Percentiles rank a stretch among this genome's conserved stretches.
These are phyloP conservation scores for Drosophila nasuta DNA, from an alignment of 1,140 invertebrate genomes.

Conservation along the genomic window DNA sequence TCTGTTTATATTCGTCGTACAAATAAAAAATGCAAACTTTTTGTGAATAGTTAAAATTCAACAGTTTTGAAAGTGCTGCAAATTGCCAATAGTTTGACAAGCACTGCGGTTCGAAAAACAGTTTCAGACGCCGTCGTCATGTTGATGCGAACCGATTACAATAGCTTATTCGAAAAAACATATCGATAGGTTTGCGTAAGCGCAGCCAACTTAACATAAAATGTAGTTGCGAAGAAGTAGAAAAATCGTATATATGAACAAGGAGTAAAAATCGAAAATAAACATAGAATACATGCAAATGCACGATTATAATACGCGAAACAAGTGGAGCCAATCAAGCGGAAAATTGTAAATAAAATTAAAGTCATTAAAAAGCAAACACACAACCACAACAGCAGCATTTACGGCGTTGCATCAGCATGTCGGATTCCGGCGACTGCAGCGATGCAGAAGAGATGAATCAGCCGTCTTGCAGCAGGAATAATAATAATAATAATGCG, in stretches of 20 bases:
- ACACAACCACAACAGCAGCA: constrained; percentile 34
- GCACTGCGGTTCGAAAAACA: constrained; percentile 23
- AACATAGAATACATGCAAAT: constrained; percentile 40
- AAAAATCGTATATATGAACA: constrained; percentile 56
- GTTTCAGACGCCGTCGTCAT: constrained; percentile 30
- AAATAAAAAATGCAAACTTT: background rate
- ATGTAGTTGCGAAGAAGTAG: constrained; percentile 54
- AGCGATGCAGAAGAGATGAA: constrained; percentile 57
- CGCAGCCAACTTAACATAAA: constrained; percentile 53
- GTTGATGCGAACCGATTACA: constrained; percentile 24
- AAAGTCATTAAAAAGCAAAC: constrained; percentile 12
- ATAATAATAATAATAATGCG: constrained; percentile 25
- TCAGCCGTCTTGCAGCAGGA: constrained; percentile 67
- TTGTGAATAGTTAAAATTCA: background rate
- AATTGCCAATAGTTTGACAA: constrained; percentile 6
- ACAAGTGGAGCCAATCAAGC: constrained; percentile 3
- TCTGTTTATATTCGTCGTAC: background rate
- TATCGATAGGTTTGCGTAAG: constrained; percentile 51
- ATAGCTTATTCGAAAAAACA: constrained; percentile 30
- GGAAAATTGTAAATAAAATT: constrained; percentile 20
- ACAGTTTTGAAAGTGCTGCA: constrained; percentile 15
- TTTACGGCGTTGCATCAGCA: constrained; percentile 73
- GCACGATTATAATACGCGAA: background rate
- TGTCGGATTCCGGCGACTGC: constrained; percentile 75
- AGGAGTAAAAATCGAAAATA: constrained; percentile 52